A percentile compares a stretch with the other conserved stretches of the same genome.
Conservation (phyloP, 2,113 vertebrate genomes). For the Macrotis lagotis region DNA sequence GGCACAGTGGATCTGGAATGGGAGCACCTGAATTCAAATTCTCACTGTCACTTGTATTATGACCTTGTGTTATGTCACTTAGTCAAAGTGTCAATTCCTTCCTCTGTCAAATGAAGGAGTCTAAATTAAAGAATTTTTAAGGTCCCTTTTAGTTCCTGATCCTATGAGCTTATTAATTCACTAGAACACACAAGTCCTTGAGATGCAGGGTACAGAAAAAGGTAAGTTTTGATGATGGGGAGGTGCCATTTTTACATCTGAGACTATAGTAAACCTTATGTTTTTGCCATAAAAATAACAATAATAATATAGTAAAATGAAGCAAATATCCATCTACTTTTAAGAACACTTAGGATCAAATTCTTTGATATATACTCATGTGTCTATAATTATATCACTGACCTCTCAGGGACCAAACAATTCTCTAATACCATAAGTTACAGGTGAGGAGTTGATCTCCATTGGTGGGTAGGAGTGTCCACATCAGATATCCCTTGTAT, state of each 20-base stretch:
- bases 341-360: no score
- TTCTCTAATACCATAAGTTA: no score
- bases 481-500: no score
- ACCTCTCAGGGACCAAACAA: no score
- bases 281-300: not conserved
- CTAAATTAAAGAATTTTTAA: not conserved
- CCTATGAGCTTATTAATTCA: not conserved
- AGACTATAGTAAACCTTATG: not conserved
- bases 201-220: not conserved
- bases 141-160: not conserved
- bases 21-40: not conserved
- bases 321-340: not conserved
- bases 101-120: no score
- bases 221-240: not conserved
- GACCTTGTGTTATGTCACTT: not conserved
- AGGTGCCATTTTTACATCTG: not conserved
- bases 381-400: no score
- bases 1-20: not conserved
- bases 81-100: not conserved
- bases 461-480: no score
- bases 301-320: not conserved
- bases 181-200: not conserved
- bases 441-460: no score
- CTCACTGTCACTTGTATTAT: not conserved
- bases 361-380: no score